A percentile compares a stretch with the other conserved stretches of the same genome.
These are phyloP conservation scores for Panulirus ornatus DNA, from an alignment of 1,140 invertebrate species.

Conservation along the genomic window DNA sequence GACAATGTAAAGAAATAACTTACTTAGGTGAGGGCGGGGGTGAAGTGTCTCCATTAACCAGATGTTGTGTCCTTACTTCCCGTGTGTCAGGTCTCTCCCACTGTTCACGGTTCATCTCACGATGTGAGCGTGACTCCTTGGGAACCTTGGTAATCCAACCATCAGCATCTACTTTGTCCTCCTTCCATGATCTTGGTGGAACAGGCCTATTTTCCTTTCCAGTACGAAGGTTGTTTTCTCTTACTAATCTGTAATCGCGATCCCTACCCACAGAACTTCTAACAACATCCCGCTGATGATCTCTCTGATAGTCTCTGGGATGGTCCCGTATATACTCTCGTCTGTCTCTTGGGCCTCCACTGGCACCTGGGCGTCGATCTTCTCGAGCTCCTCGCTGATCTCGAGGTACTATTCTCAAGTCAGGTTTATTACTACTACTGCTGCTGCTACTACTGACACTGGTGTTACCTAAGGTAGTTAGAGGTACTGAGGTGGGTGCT, in stretches of 20 bases:
- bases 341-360: slow-evolving; percentile 38
- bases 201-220: slow-evolving; percentile 61
- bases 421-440: slow-evolving; percentile 34
- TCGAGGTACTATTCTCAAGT: neutral
- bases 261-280: slow-evolving; percentile 28
- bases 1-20: neutral
- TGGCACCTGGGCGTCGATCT: slow-evolving; percentile 17
- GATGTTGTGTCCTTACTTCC: slow-evolving; percentile 2
- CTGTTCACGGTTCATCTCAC: slow-evolving; percentile 55
- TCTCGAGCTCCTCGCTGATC: slow-evolving; percentile 39
- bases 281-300: slow-evolving; percentile 38
- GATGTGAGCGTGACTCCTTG: slow-evolving; percentile 45
- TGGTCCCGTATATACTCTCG: slow-evolving; percentile 43
- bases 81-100: slow-evolving; percentile 44
- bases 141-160: slow-evolving; percentile 70
- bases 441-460: slow-evolving; percentile 21
- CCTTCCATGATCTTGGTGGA: slow-evolving; percentile 29
- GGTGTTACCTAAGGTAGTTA: neutral
- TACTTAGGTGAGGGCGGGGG: slow-evolving; percentile 59
- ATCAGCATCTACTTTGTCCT: slow-evolving; percentile 63
- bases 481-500: slow-evolving; percentile 27
- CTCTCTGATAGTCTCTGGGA: slow-evolving; percentile 13
- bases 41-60: slow-evolving; percentile 55
- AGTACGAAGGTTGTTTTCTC: slow-evolving; percentile 31
- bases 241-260: slow-evolving; percentile 25